A percentile compares a stretch with the other conserved stretches of the same genome.
phyloP scores from a whole-genome alignment of 1,140 invertebrate genomes.

The Phortica variegata region DNA sequence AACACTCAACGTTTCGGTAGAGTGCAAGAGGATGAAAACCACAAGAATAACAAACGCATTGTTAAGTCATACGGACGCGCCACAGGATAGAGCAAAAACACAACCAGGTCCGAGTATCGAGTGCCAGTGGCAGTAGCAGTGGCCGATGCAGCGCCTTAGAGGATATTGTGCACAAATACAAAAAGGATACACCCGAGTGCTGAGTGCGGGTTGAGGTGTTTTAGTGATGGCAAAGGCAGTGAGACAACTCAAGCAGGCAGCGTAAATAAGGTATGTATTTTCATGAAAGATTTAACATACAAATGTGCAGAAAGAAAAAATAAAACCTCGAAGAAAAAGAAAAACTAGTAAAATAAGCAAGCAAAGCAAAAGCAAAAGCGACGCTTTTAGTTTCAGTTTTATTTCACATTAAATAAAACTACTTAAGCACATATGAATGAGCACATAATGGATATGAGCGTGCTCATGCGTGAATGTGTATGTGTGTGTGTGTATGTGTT shows the following conservation, averaged over 20 bases:
- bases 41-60: constrained; percentile 23
- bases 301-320: constrained; percentile 38
- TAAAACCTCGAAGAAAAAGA: neutral
- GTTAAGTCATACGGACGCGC: constrained; percentile 40
- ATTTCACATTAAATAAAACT: constrained; percentile 39
- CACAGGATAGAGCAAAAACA: constrained; percentile 21
- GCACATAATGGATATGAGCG: constrained; percentile 33
- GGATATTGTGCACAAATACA: constrained; percentile 34
- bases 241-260: no score
- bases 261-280: constrained; percentile 22
- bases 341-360: constrained; percentile 4
- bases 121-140: constrained; percentile 10
- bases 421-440: constrained; percentile 49
- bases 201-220: no score
- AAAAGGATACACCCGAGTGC: no score
- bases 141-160: constrained; percentile 12
- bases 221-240: no score
- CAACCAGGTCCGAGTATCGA: constrained; percentile 10
- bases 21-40: constrained; percentile 11
- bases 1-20: no score
- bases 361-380: no score
- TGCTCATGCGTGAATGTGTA: constrained; percentile 2
- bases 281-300: constrained; percentile 54
- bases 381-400: no score
- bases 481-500: no score